phyloP scores from a whole-genome alignment of 2,113 vertebrate genomes.

The Syngnathus scovelli region DNA sequence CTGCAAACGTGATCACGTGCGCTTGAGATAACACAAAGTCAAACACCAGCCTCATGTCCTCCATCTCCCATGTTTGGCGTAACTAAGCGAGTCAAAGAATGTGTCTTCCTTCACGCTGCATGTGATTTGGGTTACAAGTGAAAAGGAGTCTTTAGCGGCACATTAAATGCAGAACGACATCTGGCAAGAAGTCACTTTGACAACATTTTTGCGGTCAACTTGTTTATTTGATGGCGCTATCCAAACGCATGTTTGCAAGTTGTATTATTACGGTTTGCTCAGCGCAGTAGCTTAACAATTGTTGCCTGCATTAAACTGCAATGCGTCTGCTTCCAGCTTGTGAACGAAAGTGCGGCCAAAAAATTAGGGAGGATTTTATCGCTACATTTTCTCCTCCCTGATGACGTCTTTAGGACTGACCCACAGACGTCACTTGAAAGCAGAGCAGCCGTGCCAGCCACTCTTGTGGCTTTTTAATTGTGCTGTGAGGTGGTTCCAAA shows the following conservation, averaged over 20 bases:
- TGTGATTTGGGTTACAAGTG: conserved; percentile 17
- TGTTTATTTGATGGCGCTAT: conserved; percentile 34
- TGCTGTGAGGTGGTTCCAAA: conserved; percentile 16
- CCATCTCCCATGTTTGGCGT: conserved; percentile 29
- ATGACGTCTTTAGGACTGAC: neutral
- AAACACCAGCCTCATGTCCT: conserved; percentile 36
- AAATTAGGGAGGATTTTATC: neutral
- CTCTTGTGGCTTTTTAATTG: conserved; percentile 29
- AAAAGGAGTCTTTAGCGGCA: conserved; percentile 22
- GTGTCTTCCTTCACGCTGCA: conserved; percentile 4
- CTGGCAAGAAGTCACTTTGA: conserved; percentile 21
- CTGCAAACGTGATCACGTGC: conserved; percentile 61
- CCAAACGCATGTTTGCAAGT: conserved; percentile 8
- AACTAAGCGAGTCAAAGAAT: conserved; percentile 3
- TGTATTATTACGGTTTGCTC: neutral
- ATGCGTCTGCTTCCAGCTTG: neutral
- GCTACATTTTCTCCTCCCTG: neutral
- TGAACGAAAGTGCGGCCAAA: neutral
- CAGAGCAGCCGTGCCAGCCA: conserved; percentile 23
- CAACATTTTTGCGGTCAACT: conserved; percentile 26
- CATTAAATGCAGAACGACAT: conserved; percentile 32
- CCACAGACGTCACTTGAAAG: conserved; percentile 19
- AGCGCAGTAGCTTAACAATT: neutral
- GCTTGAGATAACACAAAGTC: conserved; percentile 49
- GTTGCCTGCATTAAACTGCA: neutral